Evolutionary conservation across 2,113 vertebrate genomes (phyloP).

Genomic region (Dendropsophus ebraccatus): DNA sequence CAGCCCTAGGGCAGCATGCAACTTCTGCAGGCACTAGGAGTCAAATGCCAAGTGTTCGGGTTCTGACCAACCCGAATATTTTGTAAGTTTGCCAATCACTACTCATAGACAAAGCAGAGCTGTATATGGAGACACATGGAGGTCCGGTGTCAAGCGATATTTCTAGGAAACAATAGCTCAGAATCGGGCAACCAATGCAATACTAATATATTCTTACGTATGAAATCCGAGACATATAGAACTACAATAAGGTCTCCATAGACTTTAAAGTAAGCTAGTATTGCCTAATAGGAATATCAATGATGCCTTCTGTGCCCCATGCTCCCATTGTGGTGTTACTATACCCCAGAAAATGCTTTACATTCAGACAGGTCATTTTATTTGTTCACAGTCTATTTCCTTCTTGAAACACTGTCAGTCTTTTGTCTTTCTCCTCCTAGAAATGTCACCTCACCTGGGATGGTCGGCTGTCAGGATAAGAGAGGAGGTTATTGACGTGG

Average conservation of each 20-base stretch:
- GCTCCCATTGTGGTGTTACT: neutral
- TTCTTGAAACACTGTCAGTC: constrained; percentile 88
- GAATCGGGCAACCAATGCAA: too few relatives aligned
- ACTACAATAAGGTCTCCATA: neutral
- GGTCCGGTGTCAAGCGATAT: too few relatives aligned
- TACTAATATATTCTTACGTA: too few relatives aligned
- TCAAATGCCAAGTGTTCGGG: too few relatives aligned
- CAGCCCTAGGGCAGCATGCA: too few relatives aligned
- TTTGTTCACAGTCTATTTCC: constrained; percentile 78
- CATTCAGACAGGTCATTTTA: constrained; percentile 82
- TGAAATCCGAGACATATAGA: neutral
- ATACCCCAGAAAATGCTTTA: constrained; percentile 61
- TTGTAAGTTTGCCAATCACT: too few relatives aligned
- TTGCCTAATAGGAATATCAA: neutral
- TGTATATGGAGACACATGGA: too few relatives aligned
- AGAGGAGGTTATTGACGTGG: constrained; percentile 75
- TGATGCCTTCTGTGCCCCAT: neutral
- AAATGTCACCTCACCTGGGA: constrained; percentile 98
- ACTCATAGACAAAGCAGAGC: too few relatives aligned
- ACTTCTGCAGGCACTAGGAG: too few relatives aligned
- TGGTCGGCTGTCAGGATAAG: constrained; percentile 90
- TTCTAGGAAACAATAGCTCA: too few relatives aligned
- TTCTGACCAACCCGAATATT: too few relatives aligned
- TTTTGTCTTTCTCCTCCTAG: constrained; percentile 86
- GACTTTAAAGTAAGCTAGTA: neutral